Conservation (phyloP, 2,113 vertebrate genomes). For the Mola mola region DNA sequence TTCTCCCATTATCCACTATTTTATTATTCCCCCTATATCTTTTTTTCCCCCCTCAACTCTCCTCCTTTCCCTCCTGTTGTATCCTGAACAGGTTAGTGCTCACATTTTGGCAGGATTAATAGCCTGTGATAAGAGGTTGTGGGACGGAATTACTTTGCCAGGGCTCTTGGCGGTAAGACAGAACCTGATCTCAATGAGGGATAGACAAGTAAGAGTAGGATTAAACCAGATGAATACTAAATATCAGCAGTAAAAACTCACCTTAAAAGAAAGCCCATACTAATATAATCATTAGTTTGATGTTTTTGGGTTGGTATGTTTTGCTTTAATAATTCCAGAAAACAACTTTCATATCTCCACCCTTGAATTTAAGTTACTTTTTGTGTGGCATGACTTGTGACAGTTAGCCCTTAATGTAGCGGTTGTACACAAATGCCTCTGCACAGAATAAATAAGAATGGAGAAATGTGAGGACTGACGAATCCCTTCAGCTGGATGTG, state of each 20-base stretch:
- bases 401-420: background rate
- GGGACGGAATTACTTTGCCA: slow-evolving; percentile 1
- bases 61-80: background rate
- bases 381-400: background rate
- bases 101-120: slow-evolving; percentile 34
- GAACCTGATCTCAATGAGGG: too few relatives aligned
- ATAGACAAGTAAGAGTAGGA: slow-evolving; percentile 8
- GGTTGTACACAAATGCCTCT: background rate
- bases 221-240: too few relatives aligned
- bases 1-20: too few relatives aligned
- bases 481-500: background rate
- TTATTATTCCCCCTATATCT: too few relatives aligned
- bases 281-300: background rate
- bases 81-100: too few relatives aligned
- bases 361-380: background rate
- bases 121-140: slow-evolving; percentile 19
- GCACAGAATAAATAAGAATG: slow-evolving; percentile 12
- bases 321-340: too few relatives aligned
- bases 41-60: background rate
- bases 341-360: background rate
- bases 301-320: too few relatives aligned
- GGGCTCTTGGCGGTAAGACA: background rate
- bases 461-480: slow-evolving; percentile 9
- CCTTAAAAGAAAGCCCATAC: background rate
- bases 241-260: too few relatives aligned